Percentiles rank a stretch among this genome's conserved stretches.
phyloP scores from a whole-genome alignment of 2,888 invertebrate genomes.

The Drosophila cognata region DNA sequence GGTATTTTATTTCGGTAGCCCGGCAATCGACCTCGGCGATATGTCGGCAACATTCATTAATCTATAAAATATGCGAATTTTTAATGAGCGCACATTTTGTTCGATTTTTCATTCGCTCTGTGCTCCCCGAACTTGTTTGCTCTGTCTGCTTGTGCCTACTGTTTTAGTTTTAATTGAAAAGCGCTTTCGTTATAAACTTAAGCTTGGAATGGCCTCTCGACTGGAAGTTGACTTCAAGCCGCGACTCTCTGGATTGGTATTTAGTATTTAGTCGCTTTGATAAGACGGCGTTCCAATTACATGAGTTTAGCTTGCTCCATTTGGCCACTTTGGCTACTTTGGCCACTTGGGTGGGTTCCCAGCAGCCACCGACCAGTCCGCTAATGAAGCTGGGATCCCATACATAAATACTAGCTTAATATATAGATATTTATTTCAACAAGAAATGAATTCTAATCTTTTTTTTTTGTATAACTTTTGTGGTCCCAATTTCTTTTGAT shows the following conservation, averaged over 20 bases:
- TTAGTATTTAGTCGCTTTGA: slow-evolving; percentile 61
- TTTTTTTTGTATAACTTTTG: slow-evolving; percentile 38
- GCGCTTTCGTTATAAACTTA: slow-evolving; percentile 75
- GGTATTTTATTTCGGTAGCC: slow-evolving; percentile 79
- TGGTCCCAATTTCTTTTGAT: slow-evolving; percentile 38
- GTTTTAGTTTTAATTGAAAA: slow-evolving; percentile 76
- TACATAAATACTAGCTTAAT: slow-evolving; percentile 46
- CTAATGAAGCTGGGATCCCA: slow-evolving; percentile 67
- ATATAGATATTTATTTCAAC: slow-evolving; percentile 46
- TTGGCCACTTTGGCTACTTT: slow-evolving; percentile 55
- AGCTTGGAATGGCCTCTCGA: slow-evolving; percentile 62
- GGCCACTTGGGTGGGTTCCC: slow-evolving; percentile 75
- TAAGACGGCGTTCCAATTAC: slow-evolving; percentile 78
- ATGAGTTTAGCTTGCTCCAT: slow-evolving; percentile 62
- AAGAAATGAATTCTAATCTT: slow-evolving; percentile 63
- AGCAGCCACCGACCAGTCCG: slow-evolving; percentile 23
- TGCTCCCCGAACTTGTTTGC: slow-evolving; percentile 60
- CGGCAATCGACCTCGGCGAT: slow-evolving; percentile 56
- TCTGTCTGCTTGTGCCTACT: slow-evolving; percentile 49
- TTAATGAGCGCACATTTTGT: slow-evolving; percentile 81
- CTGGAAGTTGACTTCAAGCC: slow-evolving; percentile 40
- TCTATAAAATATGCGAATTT: slow-evolving; percentile 82
- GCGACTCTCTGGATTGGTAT: slow-evolving; percentile 31
- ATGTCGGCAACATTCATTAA: slow-evolving; percentile 77
- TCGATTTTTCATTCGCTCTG: slow-evolving; percentile 71